phyloP scores from a whole-genome alignment of 2,888 invertebrate species.

The Cerastoderma edule region DNA sequence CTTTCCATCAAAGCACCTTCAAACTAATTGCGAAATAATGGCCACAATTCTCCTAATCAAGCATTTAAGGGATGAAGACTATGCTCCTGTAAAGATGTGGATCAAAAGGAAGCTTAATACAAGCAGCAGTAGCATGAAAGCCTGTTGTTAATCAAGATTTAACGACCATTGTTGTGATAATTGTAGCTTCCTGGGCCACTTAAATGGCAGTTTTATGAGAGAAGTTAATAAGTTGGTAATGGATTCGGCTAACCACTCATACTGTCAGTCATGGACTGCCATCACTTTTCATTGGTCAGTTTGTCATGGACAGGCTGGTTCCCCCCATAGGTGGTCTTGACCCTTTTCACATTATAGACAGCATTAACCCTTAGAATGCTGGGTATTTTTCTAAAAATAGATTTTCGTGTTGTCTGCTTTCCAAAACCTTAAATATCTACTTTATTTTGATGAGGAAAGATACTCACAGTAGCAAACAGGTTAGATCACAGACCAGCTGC shows the following conservation, averaged over 20 bases:
- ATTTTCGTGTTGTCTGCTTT: too few relatives aligned
- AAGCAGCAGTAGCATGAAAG: not conserved
- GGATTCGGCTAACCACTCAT: not conserved
- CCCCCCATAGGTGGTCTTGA: too few relatives aligned
- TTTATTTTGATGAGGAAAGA: too few relatives aligned
- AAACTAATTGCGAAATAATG: slow-evolving; percentile 12
- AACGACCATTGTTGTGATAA: slow-evolving; percentile 16
- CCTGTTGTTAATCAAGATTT: slow-evolving; percentile 14
- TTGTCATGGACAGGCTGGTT: too few relatives aligned
- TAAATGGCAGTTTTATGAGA: slow-evolving; percentile 20
- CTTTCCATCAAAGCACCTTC: too few relatives aligned
- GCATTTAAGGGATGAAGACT: slow-evolving; percentile 15
- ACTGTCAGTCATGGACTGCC: not conserved
- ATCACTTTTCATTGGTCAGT: slow-evolving; percentile 4
- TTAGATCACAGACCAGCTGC: too few relatives aligned
- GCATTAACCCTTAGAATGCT: too few relatives aligned
- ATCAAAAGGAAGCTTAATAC: not conserved
- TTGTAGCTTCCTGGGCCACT: not conserved
- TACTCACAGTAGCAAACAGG: too few relatives aligned
- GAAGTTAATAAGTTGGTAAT: slow-evolving; percentile 17
- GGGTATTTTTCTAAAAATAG: too few relatives aligned
- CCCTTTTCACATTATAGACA: too few relatives aligned
- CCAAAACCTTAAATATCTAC: too few relatives aligned
- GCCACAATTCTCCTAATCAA: slow-evolving; percentile 16
- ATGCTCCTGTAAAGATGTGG: not conserved